Conservation (phyloP, 2,797 vertebrate species). For the Notolepis coatsorum region DNA sequence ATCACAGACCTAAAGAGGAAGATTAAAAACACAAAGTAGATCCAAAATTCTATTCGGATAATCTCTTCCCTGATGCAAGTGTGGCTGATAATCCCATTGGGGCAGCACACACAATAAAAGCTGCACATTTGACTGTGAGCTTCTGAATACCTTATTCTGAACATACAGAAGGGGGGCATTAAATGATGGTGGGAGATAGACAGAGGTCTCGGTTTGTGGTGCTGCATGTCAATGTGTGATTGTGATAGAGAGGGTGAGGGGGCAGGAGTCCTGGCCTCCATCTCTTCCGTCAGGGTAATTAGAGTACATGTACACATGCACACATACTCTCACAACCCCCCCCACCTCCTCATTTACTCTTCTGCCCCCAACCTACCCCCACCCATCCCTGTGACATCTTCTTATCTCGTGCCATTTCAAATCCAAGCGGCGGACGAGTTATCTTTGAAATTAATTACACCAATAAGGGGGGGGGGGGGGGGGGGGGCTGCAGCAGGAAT, state of each 20-base stretch:
- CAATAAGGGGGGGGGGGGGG: constrained; percentile 82
- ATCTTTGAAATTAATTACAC: constrained; percentile 87
- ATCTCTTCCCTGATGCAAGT: background rate
- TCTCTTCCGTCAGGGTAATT: constrained; percentile 3
- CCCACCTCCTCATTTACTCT: background rate
- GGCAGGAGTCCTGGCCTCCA: background rate
- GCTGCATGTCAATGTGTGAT: background rate
- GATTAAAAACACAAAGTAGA: no score
- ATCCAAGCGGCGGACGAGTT: constrained; percentile 79
- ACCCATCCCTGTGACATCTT: constrained; percentile 39
- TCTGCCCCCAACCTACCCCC: background rate
- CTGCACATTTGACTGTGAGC: background rate
- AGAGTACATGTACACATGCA: background rate
- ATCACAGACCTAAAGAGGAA: no score
- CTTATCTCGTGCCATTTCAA: constrained; percentile 66
- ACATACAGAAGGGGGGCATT: background rate
- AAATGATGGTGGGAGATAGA: background rate
- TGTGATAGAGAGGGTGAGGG: background rate
- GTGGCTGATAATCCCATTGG: background rate
- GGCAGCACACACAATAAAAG: background rate
- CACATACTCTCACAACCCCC: background rate
- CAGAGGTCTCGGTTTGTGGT: background rate
- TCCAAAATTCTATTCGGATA: background rate
- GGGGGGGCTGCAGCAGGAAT: no score
- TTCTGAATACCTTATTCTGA: background rate